Evolutionary conservation across 37 sponge, comb jelly and placozoan species (phyloP), one percentile per base, ranked within the genome.

Genomic region (Diacarnus erythraeanus): DNA sequence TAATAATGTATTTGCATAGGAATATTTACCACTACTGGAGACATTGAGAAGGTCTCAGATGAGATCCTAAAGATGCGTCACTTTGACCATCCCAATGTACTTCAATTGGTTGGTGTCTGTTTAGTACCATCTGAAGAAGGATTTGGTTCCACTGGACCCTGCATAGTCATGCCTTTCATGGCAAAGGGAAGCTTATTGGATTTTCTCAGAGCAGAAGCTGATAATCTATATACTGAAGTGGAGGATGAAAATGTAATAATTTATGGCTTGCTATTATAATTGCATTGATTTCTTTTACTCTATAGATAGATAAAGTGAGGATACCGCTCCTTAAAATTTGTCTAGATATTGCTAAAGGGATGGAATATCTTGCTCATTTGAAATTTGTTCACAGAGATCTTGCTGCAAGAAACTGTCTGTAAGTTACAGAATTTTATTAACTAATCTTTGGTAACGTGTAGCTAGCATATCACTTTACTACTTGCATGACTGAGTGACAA

Each of bases 401-500:
- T 15, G 80, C 80, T 29, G 80, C 80, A 66, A 66, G 80, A 35
- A 79, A 79, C 25, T 79, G 80, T 71, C n/a, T 79, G 80, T 79
- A 71, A 72, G 74, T 29, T 51, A 20, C 39, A 21, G 51, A 47
- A 12, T 47, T 6, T 15, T 47, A 47, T 47, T 47, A 47, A 6
- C 6, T 6, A 6, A 47, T 15, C 51, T 12, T 47, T 12, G 6
- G 51, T 47, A 47, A 47, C 12, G 51, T 15, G 12, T 47, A 12
- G n/a, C n/a, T n/a, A n/a, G n/a, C n/a, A n/a, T n/a, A n/a, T n/a
- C n/a, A n/a, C n/a, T n/a, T n/a, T n/a, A n/a, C n/a, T n/a, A n/a
- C n/a, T n/a, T n/a, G n/a, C n/a, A n/a, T n/a, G n/a, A n/a, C n/a
- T n/a, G n/a, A n/a, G n/a, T n/a, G n/a, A n/a, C n/a, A n/a, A n/a